phyloP scores from a whole-genome alignment of 2,113 vertebrate species.

The Clarias magur region DNA sequence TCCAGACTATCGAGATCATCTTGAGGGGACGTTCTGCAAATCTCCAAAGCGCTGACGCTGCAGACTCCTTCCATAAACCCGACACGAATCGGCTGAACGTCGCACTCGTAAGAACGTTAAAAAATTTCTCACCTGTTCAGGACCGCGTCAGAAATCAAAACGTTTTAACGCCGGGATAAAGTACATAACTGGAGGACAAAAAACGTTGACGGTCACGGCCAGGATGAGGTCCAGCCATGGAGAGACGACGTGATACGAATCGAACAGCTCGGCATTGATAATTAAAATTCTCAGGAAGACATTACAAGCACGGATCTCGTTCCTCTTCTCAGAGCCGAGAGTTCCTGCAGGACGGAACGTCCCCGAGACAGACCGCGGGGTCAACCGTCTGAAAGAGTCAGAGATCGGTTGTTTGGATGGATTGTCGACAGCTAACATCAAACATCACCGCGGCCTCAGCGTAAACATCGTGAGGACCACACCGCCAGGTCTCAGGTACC shows the following conservation, averaged over 20 bases:
- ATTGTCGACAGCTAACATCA: constrained; percentile 73
- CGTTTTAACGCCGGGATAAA: too few relatives aligned
- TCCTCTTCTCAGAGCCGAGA: neutral
- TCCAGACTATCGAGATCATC: too few relatives aligned
- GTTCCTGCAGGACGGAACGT: constrained; percentile 4
- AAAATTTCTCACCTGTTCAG: neutral
- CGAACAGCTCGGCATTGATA: neutral
- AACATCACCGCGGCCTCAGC: constrained; percentile 67
- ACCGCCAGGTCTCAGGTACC: constrained; percentile 52
- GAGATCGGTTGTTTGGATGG: constrained; percentile 70
- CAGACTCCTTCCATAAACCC: neutral
- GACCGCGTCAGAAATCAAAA: neutral
- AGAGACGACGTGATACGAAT: neutral
- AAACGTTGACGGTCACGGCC: too few relatives aligned
- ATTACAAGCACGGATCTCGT: neutral
- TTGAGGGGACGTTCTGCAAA: too few relatives aligned
- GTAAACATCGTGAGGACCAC: constrained; percentile 72
- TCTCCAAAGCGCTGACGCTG: neutral
- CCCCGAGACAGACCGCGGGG: constrained; percentile 23
- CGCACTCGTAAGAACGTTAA: neutral
- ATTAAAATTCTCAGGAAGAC: neutral
- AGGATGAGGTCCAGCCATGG: neutral
- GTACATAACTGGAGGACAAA: neutral
- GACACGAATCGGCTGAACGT: neutral
- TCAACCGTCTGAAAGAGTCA: constrained; percentile 65